Conservation (phyloP, 2,113 vertebrate genomes). For the Physeter macrocephalus region DNA sequence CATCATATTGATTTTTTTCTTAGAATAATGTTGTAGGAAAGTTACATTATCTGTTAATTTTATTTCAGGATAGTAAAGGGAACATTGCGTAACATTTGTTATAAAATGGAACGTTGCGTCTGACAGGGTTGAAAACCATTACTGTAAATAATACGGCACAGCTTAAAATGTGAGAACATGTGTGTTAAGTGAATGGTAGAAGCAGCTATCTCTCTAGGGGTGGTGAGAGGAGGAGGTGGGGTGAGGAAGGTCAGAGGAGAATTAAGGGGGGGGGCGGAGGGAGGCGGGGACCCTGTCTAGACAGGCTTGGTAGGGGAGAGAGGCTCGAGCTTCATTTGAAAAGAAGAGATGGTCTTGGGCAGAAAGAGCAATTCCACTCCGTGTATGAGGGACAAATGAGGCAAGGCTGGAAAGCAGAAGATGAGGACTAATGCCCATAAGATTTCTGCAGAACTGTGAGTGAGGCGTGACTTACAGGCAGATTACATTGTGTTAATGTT, state of each 20-base stretch:
- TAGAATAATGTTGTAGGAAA: conserved; percentile 44
- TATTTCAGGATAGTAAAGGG: conserved; percentile 38
- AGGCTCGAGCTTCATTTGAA: not conserved
- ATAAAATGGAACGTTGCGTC: not conserved
- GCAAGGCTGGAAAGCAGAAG: not conserved
- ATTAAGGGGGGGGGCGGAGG: not conserved
- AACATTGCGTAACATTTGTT: conserved; percentile 29
- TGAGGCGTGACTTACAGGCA: not conserved
- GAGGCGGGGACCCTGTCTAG: not conserved
- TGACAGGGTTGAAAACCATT: not conserved
- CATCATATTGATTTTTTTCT: conserved; percentile 44
- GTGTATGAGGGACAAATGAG: not conserved
- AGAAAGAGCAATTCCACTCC: not conserved
- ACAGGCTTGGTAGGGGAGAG: not conserved
- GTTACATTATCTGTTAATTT: conserved; percentile 62
- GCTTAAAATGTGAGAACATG: not conserved
- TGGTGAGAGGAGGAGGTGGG: not conserved
- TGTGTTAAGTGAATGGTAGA: not conserved
- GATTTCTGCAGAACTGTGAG: not conserved
- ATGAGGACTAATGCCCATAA: not conserved
- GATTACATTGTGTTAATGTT: not conserved
- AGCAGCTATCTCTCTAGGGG: not conserved
- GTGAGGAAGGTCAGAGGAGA: not conserved
- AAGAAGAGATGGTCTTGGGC: not conserved
- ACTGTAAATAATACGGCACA: not conserved